Base-by-base conservation (phyloP, 92 coral and sea anemone genomes). In the Isaurus tuberculatus region DNA sequence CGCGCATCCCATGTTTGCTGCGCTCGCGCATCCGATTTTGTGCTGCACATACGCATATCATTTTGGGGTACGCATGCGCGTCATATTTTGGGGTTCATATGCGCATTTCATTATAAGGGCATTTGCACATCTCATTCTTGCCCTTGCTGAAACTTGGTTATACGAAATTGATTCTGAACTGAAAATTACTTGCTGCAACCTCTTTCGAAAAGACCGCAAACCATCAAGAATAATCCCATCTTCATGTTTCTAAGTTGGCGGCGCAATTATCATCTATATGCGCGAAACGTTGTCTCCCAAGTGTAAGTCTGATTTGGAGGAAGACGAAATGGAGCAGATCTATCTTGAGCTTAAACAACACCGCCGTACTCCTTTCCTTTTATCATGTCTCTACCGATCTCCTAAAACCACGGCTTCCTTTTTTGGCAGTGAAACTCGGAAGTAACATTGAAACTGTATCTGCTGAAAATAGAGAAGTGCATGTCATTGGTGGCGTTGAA, bases 181-280 rank as follows among this genome's bases (percentile, higher is more conserved):
- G 30, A 19, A 27, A 27, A 73, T 73, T 4, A 65, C 80, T 51
- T 65, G 80, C 44, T 73, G 51, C 51, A 73, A 4, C 30, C 44
- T 73, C 43, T 73, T 17, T 73, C 66, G 80, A 28, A 73, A 73
- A 73, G 66, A 73, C 51, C 80, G 65, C 28, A 51, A 73, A 28
- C 65, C 65, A 73, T 49, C 27, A 27, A 73, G 30, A 16, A 28
- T 49, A 4, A n/a, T n/a, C n/a, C n/a, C n/a, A n/a, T n/a, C n/a
- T n/a, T n/a, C n/a, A n/a, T n/a, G n/a, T n/a, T n/a, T 73, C 66
- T 30, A 37, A 72, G 5, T 5, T 46, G 79, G 64, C 13, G 79
- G 79, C 29, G 79, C 40, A 8, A 40, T 72, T 16, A 17, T 72
- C 46, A 30, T 72, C 15, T 72, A 72, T 36, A 72, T 61, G 22